Percentiles rank a stretch among this genome's conserved stretches.
These are phyloP conservation scores for Adelosebastes latens DNA, from an alignment of 2,797 vertebrate species.

Conservation along the genomic window DNA sequence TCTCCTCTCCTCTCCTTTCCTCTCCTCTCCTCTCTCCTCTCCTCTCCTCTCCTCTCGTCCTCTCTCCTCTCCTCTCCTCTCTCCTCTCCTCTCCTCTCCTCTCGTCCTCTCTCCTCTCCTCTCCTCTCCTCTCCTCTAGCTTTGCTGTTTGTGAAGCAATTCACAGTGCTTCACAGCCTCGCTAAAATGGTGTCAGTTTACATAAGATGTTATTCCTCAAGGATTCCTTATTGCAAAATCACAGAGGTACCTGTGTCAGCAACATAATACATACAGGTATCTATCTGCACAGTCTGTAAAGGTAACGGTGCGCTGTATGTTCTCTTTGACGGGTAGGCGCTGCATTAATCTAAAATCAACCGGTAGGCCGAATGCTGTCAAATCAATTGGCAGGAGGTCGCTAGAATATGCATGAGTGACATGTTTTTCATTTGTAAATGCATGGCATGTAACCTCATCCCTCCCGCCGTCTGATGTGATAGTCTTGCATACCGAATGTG, in stretches of 20 bases:
- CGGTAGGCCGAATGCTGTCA: constrained; percentile 49
- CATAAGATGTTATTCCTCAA: constrained; percentile 49
- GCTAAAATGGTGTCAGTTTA: constrained; percentile 73
- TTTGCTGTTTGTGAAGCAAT: constrained; percentile 47
- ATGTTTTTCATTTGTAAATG: constrained; percentile 70
- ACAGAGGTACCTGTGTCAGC: constrained; percentile 27
- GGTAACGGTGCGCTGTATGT: constrained; percentile 17
- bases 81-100: background rate
- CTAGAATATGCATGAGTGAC: constrained; percentile 62
- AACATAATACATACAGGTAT: background rate
- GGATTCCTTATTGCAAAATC: constrained; percentile 9
- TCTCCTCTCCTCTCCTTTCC: background rate
- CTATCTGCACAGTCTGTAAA: constrained; percentile 8
- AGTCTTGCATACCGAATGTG: constrained; percentile 60
- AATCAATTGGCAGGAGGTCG: constrained; percentile 51
- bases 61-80: background rate
- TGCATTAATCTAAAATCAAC: constrained; percentile 43
- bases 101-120: constrained; percentile 1
- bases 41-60: too few species aligned
- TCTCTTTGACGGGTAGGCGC: constrained; percentile 31
- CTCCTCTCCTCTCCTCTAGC: constrained; percentile 12
- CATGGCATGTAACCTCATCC: constrained; percentile 64
- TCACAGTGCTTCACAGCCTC: constrained; percentile 40
- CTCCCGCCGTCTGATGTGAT: constrained; percentile 52
- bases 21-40: constrained; percentile 17